Base-by-base conservation (phyloP, 1,140 invertebrate species). In the Daktulosphaira vitifoliae region DNA sequence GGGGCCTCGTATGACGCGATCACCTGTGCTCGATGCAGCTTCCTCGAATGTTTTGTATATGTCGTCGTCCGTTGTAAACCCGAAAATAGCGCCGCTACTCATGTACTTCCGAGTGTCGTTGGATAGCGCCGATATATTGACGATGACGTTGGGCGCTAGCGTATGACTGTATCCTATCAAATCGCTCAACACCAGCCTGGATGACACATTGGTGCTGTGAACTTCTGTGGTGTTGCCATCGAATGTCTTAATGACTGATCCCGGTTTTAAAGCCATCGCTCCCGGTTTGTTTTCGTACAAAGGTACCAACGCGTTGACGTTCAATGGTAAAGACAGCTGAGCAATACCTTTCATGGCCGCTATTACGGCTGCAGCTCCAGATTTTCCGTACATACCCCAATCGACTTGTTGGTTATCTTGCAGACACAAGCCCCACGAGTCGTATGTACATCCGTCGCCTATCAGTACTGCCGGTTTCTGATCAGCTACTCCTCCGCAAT, bases 281-380 rank as follows among this genome's bases (percentile, higher is more conserved):
- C 86, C 87, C 1, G 89, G 84, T 80, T 94, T 81, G 75, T 94
- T 95, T 77, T 95, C 91, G 72, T 83, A 85, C 15, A 94, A 76
- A 1, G 91, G 90, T 38, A 90, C 83, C 18, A 89, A 75, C 16
- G 64, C 68, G 49, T 22, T n/a, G 5, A 95, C 76, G 71, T 92
- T 89, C 3, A 90, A 74, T 42, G 86, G 83, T 2, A 91, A 68
- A 51, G 83, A 81, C 0, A 93, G 74, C 23, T 79, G 75, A 3
- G 87, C 84, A 2, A 84, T 80, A 1, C 87, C 84, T 68, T 82
- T 81, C 18, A 91, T 79, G 1, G 87, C 76, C 1, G 82, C 84
- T 7, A 86, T 74, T 3, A 90, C 85, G 70, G 82, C 83, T 1
- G 91, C 90, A 15, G 88, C 90, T 0, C 92, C 92, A 2, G 82